Conservation (phyloP, 1,140 invertebrate species). For the Cydia splendana region DNA sequence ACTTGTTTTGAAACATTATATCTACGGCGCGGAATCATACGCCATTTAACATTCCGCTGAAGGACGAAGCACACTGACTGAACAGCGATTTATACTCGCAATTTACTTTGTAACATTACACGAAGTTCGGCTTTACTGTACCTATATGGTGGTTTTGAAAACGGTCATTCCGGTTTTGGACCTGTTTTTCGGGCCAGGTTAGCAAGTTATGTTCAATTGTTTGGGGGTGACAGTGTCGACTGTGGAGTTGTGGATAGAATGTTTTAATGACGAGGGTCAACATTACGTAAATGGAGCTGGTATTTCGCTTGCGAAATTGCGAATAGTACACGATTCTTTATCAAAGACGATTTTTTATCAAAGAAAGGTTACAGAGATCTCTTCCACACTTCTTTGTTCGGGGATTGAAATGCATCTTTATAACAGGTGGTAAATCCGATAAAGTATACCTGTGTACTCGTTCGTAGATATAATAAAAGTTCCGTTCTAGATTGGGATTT, state of each 20-base stretch:
- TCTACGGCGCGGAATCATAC: slow-evolving; percentile 21
- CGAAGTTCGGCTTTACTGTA: slow-evolving; percentile 4
- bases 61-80: slow-evolving; percentile 7
- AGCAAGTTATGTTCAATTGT: neutral
- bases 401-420: no score
- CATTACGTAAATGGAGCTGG: neutral
- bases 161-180: neutral
- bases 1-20: slow-evolving; percentile 28
- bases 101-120: slow-evolving; percentile 8
- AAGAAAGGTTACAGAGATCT: no score
- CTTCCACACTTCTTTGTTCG: no score
- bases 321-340: no score
- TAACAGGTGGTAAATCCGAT: no score
- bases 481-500: no score
- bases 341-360: no score
- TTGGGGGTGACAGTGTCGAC: neutral
- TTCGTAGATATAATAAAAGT: no score
- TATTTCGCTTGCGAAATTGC: neutral
- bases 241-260: neutral
- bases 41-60: slow-evolving; percentile 29
- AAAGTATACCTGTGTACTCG: no score
- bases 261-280: neutral
- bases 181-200: neutral
- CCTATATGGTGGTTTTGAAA: slow-evolving; percentile 1
- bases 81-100: neutral